Evolutionary conservation across 2,113 vertebrate species (phyloP).

Genomic region (Mirounga angustirostris): DNA sequence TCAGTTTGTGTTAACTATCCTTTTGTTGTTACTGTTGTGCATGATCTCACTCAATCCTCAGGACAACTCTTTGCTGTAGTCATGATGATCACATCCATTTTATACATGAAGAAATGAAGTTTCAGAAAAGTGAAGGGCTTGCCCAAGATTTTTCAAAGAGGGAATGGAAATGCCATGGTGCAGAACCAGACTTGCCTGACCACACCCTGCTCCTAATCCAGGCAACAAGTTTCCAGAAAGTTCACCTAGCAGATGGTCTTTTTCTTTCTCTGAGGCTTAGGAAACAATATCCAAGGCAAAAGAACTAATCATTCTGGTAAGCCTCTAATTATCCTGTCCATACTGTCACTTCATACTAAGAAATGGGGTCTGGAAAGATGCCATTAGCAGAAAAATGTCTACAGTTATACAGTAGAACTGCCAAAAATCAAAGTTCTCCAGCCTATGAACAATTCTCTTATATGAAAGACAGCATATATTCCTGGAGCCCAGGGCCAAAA

Average conservation of each 20-base stretch:
- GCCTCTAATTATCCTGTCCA: neutral
- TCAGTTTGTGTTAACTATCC: neutral
- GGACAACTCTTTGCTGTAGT: neutral
- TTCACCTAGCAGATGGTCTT: neutral
- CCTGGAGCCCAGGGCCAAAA: neutral
- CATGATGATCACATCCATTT: neutral
- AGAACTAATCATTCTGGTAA: slow-evolving; percentile 10
- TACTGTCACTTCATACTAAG: slow-evolving; percentile 24
- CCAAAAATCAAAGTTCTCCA: slow-evolving; percentile 45
- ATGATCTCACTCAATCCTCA: neutral
- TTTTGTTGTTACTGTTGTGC: neutral
- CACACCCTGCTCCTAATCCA: neutral
- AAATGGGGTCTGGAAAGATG: neutral
- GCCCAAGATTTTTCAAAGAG: neutral
- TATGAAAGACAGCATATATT: neutral
- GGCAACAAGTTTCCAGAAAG: slow-evolving; percentile 15
- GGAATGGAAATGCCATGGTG: neutral
- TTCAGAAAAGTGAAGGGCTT: neutral
- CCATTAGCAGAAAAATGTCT: neutral
- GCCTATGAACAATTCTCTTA: neutral
- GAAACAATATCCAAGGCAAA: slow-evolving; percentile 59
- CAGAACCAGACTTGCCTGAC: neutral
- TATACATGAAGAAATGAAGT: neutral
- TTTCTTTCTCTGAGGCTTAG: neutral
- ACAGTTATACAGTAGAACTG: neutral